These are phyloP conservation scores for Chydorus sphaericus DNA, from an alignment of 2,888 invertebrate species.

Conservation along the genomic window DNA sequence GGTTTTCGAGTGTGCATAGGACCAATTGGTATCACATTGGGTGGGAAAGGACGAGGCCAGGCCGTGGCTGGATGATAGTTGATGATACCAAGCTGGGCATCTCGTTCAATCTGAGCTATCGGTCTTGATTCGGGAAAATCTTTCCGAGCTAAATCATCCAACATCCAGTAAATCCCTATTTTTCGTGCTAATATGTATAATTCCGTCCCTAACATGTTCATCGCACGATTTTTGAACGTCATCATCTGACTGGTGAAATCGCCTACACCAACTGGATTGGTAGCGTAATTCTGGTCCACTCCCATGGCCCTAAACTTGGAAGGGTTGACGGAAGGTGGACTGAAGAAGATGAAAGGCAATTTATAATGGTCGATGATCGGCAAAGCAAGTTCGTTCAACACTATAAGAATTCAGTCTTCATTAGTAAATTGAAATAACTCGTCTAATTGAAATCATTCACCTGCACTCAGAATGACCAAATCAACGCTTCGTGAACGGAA, in stretches of 20 bases:
- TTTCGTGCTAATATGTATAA: background rate
- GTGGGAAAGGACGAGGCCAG: no score
- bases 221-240: background rate
- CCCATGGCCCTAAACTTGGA: background rate
- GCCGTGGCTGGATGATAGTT: background rate
- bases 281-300: background rate
- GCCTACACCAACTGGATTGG: background rate
- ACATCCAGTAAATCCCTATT: background rate
- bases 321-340: background rate
- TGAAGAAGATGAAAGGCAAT: background rate
- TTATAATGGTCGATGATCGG: background rate
- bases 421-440: no score
- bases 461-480: background rate
- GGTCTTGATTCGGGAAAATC: conserved; percentile 2
- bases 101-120: background rate
- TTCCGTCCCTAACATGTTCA: background rate
- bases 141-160: background rate
- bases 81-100: background rate
- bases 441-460: no score
- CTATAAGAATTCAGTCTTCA: no score
- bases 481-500: background rate
- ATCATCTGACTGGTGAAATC: background rate
- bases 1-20: no score
- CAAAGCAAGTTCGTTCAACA: background rate
- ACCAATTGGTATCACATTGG: no score